Evolutionary conservation across 2,888 invertebrate species (phyloP).

Genomic region (Zhuqinia jingwanae): DNA sequence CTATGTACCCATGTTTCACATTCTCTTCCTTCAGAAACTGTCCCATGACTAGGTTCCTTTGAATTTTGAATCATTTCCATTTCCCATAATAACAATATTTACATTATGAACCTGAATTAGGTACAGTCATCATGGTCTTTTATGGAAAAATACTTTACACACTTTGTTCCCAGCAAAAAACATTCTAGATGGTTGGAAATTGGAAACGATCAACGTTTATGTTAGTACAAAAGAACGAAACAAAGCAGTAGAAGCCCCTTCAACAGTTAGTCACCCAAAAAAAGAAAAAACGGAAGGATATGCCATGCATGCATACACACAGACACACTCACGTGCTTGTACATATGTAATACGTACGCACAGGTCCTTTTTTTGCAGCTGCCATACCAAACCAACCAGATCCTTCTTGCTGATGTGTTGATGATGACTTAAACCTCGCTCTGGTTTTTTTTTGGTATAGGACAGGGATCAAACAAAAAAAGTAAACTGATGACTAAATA

Average conservation of each 20-base stretch:
- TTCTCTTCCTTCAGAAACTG: constrained; percentile 47
- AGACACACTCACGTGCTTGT: constrained; percentile 6
- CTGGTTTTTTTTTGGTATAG: constrained; percentile 13
- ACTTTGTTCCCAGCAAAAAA: constrained; percentile 39
- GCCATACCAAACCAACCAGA: constrained; percentile 36
- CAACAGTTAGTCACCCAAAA: constrained; percentile 68
- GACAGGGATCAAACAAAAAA: constrained; percentile 25
- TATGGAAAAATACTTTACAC: constrained; percentile 1
- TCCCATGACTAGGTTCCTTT: constrained; percentile 59
- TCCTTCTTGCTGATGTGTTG: constrained; percentile 34
- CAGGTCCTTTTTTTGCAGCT: constrained; percentile 64
- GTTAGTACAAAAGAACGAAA: constrained; percentile 34
- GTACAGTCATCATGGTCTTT: constrained; percentile 54
- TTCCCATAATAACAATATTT: constrained; percentile 29
- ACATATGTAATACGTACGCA: constrained; percentile 26
- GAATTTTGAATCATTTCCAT: constrained; percentile 48
- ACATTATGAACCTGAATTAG: constrained; percentile 1
- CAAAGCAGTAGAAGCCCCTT: constrained; percentile 69
- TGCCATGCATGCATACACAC: constrained; percentile 51
- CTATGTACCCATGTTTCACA: background rate
- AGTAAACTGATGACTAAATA: constrained; percentile 62
- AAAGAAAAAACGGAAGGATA: constrained; percentile 67
- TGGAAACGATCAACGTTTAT: constrained; percentile 52
- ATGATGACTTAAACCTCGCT: constrained; percentile 58
- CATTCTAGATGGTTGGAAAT: background rate